Percentiles rank a stretch among this genome's conserved stretches.
Conservation (phyloP, 2,113 vertebrate genomes). For the Pachycephala philippinensis region DNA sequence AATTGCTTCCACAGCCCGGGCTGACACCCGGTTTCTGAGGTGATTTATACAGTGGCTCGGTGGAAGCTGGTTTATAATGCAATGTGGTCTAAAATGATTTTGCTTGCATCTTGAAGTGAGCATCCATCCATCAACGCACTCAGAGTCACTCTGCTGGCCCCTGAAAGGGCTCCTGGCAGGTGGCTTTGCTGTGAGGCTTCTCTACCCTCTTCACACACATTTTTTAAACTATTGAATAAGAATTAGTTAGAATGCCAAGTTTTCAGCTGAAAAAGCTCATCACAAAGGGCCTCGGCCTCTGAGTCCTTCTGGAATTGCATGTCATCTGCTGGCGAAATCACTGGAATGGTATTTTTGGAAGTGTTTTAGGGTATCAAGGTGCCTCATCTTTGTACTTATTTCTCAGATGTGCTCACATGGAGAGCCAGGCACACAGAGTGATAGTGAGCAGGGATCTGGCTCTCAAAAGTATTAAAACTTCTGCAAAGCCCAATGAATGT, state of each 20-base stretch:
- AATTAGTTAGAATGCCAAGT: background rate
- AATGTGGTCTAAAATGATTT: background rate
- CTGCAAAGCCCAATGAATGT: background rate
- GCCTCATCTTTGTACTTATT: background rate
- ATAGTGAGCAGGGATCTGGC: background rate
- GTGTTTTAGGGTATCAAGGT: background rate
- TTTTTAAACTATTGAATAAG: background rate
- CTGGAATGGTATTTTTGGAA: background rate
- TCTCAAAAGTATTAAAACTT: background rate
- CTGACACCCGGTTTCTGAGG: background rate
- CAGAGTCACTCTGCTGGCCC: background rate
- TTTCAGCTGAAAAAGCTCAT: background rate
- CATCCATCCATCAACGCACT: background rate
- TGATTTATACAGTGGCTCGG: constrained; percentile 18
- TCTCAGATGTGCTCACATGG: background rate
- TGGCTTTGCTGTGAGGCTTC: background rate
- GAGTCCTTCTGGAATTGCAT: background rate
- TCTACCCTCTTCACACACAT: background rate
- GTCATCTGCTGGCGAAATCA: background rate
- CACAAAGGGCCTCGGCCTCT: background rate
- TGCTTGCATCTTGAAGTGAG: background rate
- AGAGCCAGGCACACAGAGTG: background rate
- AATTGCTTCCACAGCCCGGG: background rate
- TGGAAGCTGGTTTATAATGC: constrained; percentile 1
- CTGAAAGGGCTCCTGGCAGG: background rate